Evolutionary conservation across 2,888 invertebrate genomes (phyloP).

Genomic region (Clitarchus hookeri): DNA sequence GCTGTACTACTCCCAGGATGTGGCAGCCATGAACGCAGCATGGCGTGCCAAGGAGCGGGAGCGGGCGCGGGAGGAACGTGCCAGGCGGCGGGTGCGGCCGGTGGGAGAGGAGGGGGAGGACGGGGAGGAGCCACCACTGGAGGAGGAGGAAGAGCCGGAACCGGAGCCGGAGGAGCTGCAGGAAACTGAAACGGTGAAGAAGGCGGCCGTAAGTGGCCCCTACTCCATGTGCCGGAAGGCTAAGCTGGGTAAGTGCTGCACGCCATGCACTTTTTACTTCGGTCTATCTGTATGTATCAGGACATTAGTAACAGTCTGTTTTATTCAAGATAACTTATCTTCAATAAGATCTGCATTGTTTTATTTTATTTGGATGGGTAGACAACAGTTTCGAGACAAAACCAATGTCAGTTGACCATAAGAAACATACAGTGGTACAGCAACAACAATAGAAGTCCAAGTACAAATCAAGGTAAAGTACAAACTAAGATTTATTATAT

Average conservation of each 20-base stretch:
- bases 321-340: no score
- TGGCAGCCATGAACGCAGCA: constrained; percentile 81
- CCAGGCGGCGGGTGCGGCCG: constrained; percentile 48
- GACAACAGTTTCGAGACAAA: no score
- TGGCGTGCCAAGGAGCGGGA: constrained; percentile 70
- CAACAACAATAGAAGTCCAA: no score
- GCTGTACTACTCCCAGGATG: constrained; percentile 85
- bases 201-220: constrained; percentile 84
- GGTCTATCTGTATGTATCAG: no score
- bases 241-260: constrained; percentile 65
- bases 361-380: no score
- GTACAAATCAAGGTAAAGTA: no score
- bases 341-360: no score
- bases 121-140: constrained; percentile 49
- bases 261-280: no score
- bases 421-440: no score
- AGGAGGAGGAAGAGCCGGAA: constrained; percentile 67
- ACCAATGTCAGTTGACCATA: no score
- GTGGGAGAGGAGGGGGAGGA: constrained; percentile 51
- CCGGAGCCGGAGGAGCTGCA: constrained; percentile 56
- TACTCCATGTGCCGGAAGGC: constrained; percentile 87
- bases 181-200: constrained; percentile 70
- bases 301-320: no score
- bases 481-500: no score
- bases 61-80: constrained; percentile 61